Evolutionary conservation across 1,140 invertebrate species (phyloP), one percentile per base, ranked within the genome.

Genomic region (Drosophila malerkotliana): DNA sequence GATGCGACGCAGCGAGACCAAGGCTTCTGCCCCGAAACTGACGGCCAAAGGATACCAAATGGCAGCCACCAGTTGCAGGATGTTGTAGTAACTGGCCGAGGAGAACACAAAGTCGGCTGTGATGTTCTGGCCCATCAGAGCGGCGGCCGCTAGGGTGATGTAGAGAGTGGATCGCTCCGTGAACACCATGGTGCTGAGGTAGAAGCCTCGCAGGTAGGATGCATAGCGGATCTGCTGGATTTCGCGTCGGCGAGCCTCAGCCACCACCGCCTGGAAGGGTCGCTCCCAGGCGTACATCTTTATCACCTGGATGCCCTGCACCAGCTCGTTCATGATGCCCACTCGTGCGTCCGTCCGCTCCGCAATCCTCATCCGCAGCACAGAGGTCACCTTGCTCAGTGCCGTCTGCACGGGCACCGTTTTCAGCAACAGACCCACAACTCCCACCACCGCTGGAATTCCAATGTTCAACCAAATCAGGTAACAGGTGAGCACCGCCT

Each of bases 211-310:
- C 8, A 97, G 92, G 77, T 96, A 95, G 0, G 95, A 95, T 1
- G 95, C 93, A 24, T 93, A 93, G 14, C 93, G 94, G 34, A 98
- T 94, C 45, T 94, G 93, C 28, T 93, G 92, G 28, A 97, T 94
- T 92, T 97, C 96, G 21, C 93, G 87, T 9, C 92, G 92, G 66
- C 96, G 89, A 3, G 93, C 93, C 7, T 79, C 55, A 6, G 92
- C 92, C 0, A 95, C 93, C 0, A 95, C 92, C 26, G 92, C 92
- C 56, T 93, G 93, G 59, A 96, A 96, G 3, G 95, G 94, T 61
- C 93, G 94, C 77, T 96, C 95, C 95, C 95, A 96, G 1, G 95
- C 94, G 74, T 96, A 96, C 95, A 97, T 96, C 92, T 97, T 97
- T 15, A 97, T 95, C 55, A 97, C 94, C 91, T 95, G 93, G 69